phyloP scores from a whole-genome alignment of 2,113 vertebrate species.

The Nansenia antarctica region DNA sequence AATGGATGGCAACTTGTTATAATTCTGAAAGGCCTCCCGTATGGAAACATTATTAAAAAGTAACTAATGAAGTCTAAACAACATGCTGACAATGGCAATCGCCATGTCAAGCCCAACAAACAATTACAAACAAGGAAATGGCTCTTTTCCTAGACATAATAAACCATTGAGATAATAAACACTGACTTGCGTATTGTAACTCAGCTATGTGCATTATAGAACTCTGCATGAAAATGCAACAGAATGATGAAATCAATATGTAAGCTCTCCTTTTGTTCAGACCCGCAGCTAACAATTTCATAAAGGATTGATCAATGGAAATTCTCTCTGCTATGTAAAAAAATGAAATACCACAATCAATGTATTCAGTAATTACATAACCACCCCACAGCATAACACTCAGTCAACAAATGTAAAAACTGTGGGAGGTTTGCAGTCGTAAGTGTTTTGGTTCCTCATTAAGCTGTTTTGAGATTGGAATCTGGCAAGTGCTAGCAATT shows the following conservation, averaged over 20 bases:
- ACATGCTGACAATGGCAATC: slow-evolving; percentile 48
- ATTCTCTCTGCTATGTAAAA: not conserved
- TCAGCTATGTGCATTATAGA: slow-evolving; percentile 27
- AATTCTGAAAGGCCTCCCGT: slow-evolving; percentile 44
- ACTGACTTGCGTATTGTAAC: slow-evolving; percentile 51
- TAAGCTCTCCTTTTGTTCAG: not conserved
- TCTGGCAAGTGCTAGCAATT: not conserved
- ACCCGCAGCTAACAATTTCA: slow-evolving; percentile 21
- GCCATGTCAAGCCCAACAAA: slow-evolving; percentile 37
- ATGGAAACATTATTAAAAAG: slow-evolving; percentile 63
- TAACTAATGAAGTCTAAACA: slow-evolving; percentile 51
- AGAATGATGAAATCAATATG: slow-evolving; percentile 23
- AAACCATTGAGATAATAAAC: slow-evolving; percentile 55
- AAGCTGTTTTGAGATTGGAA: slow-evolving; percentile 6
- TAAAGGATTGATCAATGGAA: slow-evolving; percentile 39
- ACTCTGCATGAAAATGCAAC: not conserved
- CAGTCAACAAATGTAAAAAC: not conserved
- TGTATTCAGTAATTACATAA: slow-evolving; percentile 26
- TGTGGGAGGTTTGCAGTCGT: slow-evolving; percentile 2
- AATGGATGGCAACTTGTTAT: slow-evolving; percentile 56
- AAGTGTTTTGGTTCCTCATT: slow-evolving; percentile 15
- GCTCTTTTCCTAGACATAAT: too few species aligned
- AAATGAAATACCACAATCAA: slow-evolving; percentile 15
- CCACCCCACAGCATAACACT: not conserved
- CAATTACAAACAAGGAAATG: slow-evolving; percentile 40